phyloP scores from a whole-genome alignment of 2,888 invertebrate species.

The Chaetogeoica ovagalla region DNA sequence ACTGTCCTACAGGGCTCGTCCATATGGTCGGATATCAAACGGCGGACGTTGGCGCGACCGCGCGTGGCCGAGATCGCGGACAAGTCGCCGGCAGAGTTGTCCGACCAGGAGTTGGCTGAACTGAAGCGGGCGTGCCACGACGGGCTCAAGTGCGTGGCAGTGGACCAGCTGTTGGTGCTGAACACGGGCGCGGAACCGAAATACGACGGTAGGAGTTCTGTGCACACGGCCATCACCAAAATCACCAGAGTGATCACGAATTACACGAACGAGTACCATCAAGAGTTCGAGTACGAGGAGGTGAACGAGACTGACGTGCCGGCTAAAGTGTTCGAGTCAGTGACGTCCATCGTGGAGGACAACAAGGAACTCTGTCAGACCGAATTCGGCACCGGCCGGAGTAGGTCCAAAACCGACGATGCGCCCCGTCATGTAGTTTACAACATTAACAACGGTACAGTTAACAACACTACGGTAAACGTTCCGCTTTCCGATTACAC shows the following conservation, averaged over 20 bases:
- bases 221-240: constrained; percentile 19
- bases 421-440: neutral
- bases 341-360: constrained; percentile 21
- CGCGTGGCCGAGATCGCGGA: neutral
- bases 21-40: constrained; percentile 14
- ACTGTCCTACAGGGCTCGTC: constrained; percentile 9
- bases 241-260: constrained; percentile 15
- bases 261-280: constrained; percentile 6
- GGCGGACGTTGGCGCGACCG: neutral
- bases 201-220: neutral
- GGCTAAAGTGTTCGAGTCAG: neutral
- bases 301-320: neutral
- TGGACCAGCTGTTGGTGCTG: constrained; percentile 22
- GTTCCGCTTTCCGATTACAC: no score
- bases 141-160: constrained; percentile 28
- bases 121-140: constrained; percentile 5
- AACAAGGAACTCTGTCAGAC: constrained; percentile 16
- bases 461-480: no score
- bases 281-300: constrained; percentile 5
- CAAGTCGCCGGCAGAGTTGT: neutral
- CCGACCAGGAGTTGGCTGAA: neutral
- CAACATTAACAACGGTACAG: neutral
- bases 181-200: no score
- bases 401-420: no score
- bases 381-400: no score